Conservation (phyloP, 1,140 invertebrate genomes). For the Dinothrombium tinctorium region DNA sequence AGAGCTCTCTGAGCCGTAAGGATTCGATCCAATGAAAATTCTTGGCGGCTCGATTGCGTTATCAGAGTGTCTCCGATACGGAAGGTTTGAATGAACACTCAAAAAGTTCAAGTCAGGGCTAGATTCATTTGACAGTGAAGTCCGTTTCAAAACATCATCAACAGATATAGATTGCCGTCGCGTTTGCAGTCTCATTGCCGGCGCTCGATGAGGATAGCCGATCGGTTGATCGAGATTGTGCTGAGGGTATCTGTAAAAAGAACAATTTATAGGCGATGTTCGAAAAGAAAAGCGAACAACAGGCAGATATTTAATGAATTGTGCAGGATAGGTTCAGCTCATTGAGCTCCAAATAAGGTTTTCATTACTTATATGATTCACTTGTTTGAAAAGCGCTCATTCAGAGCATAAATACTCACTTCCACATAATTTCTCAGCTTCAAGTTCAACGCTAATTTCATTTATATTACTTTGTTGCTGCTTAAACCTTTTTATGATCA, state of each 20-base stretch:
- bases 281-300: no score
- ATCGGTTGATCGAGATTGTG: conserved; percentile 1
- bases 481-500: no score
- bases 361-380: no score
- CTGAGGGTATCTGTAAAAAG: not conserved
- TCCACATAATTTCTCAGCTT: no score
- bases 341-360: no score
- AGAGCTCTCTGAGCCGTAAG: conserved; percentile 26
- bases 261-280: no score
- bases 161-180: conserved; percentile 17
- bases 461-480: no score
- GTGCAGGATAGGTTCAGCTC: no score
- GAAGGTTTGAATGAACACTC: conserved; percentile 45
- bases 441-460: no score
- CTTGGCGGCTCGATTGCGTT: conserved; percentile 64
- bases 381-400: no score
- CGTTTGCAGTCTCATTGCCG: conserved; percentile 15
- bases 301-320: no score
- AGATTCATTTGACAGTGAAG: conserved; percentile 32
- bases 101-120: conserved; percentile 64
- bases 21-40: conserved; percentile 24
- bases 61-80: conserved; percentile 57
- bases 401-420: no score
- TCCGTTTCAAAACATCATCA: conserved; percentile 16
- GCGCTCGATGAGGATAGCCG: conserved; percentile 16